Conservation (phyloP, 2,888 invertebrate genomes). For the Synanthedon andrenaeformis region DNA sequence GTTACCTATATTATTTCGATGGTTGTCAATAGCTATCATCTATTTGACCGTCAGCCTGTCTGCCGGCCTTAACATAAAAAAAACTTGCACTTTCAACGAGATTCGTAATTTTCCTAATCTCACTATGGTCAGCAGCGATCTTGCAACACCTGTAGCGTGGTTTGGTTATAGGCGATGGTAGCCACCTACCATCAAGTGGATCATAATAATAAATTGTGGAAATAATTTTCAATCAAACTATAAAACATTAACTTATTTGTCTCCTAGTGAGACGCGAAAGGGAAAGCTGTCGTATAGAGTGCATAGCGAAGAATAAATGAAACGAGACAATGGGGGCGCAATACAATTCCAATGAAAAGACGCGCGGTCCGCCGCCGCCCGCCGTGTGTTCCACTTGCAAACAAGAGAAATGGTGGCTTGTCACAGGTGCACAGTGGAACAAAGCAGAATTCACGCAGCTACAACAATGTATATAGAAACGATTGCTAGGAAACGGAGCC, state of each 20-base stretch:
- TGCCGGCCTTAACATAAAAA: too few relatives aligned
- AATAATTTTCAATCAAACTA: too few relatives aligned
- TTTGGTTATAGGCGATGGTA: too few relatives aligned
- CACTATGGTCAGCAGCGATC: too few relatives aligned
- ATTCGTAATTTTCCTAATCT: too few relatives aligned
- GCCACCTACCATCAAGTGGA: too few relatives aligned
- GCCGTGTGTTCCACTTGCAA: conserved; percentile 53
- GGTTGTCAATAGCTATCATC: too few relatives aligned
- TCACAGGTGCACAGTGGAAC: conserved; percentile 46
- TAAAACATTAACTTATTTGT: background rate
- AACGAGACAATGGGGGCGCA: conserved; percentile 51
- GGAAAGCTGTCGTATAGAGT: conserved; percentile 31
- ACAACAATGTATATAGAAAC: conserved; percentile 28
- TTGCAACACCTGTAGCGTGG: too few relatives aligned
- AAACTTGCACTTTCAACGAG: too few relatives aligned
- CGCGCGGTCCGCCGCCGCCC: conserved; percentile 30
- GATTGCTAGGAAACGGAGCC: background rate
- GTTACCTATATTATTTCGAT: too few relatives aligned
- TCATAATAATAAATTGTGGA: too few relatives aligned
- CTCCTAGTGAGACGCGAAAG: conserved; percentile 27
- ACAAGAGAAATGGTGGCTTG: conserved; percentile 49
- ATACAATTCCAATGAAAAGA: conserved; percentile 65
- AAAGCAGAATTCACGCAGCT: conserved; percentile 22
- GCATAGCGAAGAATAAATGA: conserved; percentile 44
- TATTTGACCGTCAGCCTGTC: too few relatives aligned